A percentile compares a stretch with the other conserved stretches of the same genome.
Evolutionary conservation across 2,888 invertebrate species (phyloP).

Genomic region (Poecilobothrus nobilitatus): DNA sequence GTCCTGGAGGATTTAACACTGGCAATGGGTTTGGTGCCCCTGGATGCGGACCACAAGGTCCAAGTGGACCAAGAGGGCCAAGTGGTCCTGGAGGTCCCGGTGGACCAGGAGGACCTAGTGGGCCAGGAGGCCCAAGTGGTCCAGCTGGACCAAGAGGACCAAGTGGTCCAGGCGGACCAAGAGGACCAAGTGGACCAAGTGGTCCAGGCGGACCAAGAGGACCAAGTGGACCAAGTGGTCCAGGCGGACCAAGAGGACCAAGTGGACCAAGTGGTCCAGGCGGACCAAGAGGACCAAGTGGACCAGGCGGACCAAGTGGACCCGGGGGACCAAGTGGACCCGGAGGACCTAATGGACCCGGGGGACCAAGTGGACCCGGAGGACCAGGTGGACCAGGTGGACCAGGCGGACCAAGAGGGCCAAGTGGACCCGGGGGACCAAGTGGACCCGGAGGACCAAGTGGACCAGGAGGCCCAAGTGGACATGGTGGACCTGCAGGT

Average conservation of each 20-base stretch:
- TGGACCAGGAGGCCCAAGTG: conserved; percentile 9
- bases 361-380: neutral
- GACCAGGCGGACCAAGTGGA: conserved; percentile 11
- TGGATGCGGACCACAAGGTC: conserved; percentile 17
- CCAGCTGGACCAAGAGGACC: conserved; percentile 18
- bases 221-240: conserved; percentile 16
- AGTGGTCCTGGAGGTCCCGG: conserved; percentile 25
- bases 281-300: conserved; percentile 17
- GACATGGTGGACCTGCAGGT: conserved; percentile 14
- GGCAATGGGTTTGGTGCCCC: conserved; percentile 25
- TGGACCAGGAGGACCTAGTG: conserved; percentile 17
- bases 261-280: conserved; percentile 17
- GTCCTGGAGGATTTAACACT: conserved; percentile 4
- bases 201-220: conserved; percentile 19
- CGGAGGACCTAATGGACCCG: neutral
- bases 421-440: conserved; percentile 16
- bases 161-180: conserved; percentile 11
- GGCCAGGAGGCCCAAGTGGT: conserved; percentile 17
- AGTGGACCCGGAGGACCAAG: conserved; percentile 17
- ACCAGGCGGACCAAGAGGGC: conserved; percentile 16
- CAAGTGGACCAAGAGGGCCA: conserved; percentile 21
- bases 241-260: conserved; percentile 16
- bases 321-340: conserved; percentile 12
- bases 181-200: conserved; percentile 13
- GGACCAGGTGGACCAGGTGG: conserved; percentile 20